Evolutionary conservation across 2,113 vertebrate species (phyloP).

Genomic region (Myotis davidii): DNA sequence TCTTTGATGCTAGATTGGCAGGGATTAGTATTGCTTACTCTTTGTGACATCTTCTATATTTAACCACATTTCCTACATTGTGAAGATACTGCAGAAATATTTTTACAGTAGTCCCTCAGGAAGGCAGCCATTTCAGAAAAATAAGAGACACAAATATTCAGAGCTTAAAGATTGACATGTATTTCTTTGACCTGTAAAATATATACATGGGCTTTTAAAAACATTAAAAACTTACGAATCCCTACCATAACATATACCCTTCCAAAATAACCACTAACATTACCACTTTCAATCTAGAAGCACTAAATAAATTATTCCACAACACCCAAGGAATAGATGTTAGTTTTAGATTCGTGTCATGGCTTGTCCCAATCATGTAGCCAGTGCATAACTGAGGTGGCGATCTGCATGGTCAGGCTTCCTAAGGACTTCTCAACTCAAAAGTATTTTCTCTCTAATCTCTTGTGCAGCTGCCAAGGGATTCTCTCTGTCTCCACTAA

Average conservation of each 20-base stretch:
- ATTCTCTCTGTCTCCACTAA: background rate
- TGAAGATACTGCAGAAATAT: background rate
- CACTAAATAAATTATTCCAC: background rate
- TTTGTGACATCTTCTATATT: background rate
- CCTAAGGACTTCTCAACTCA: background rate
- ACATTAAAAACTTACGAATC: background rate
- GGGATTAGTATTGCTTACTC: background rate
- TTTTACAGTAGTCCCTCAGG: background rate
- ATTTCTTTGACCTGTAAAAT: conserved; percentile 32
- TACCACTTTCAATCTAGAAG: background rate
- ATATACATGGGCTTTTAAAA: background rate
- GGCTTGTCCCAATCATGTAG: background rate
- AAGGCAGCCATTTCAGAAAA: background rate
- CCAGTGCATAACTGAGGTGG: background rate
- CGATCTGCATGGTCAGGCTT: background rate
- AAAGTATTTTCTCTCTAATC: background rate
- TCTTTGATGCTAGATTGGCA: background rate
- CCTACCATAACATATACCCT: background rate
- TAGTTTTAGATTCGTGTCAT: background rate
- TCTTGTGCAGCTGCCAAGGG: background rate
- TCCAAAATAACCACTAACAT: conserved; percentile 15
- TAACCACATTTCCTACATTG: background rate
- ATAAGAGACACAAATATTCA: background rate
- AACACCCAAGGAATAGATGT: background rate
- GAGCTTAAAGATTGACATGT: background rate